phyloP scores from a whole-genome alignment of 2,797 vertebrate species.

The Chelon auratus region DNA sequence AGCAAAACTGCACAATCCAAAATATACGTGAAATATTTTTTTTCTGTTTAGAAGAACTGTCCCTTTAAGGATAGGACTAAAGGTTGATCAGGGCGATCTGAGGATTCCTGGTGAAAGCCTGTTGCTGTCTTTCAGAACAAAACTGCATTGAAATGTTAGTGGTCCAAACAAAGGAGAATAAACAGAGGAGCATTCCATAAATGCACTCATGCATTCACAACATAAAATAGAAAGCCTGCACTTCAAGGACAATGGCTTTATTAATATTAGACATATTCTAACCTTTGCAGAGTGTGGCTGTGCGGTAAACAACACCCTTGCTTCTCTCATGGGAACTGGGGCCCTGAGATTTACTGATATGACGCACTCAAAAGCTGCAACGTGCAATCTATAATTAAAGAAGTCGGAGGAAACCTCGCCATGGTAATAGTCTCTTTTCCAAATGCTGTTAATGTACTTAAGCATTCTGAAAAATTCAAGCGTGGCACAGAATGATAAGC shows the following conservation, averaged over 20 bases:
- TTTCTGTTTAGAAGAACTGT: background rate
- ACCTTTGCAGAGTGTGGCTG: slow-evolving; percentile 53
- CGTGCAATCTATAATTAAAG: slow-evolving; percentile 56
- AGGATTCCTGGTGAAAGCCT: slow-evolving; percentile 1
- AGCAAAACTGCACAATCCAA: background rate
- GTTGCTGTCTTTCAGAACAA: slow-evolving; percentile 5
- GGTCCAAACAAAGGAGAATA: slow-evolving; percentile 13
- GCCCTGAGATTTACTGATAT: slow-evolving; percentile 54
- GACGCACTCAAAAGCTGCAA: slow-evolving; percentile 42
- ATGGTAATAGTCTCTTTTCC: slow-evolving; percentile 40
- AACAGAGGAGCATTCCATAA: slow-evolving; percentile 44
- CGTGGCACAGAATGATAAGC: slow-evolving; percentile 33
- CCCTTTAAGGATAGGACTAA: background rate
- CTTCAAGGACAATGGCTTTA: slow-evolving; percentile 66
- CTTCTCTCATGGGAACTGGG: slow-evolving; percentile 16
- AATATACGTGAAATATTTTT: background rate
- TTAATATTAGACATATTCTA: slow-evolving; percentile 52
- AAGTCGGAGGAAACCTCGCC: slow-evolving; percentile 34
- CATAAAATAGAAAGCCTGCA: slow-evolving; percentile 36
- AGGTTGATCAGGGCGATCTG: background rate
- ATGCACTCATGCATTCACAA: slow-evolving; percentile 51
- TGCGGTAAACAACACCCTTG: slow-evolving; percentile 37
- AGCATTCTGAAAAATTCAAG: slow-evolving; percentile 43
- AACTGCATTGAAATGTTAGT: slow-evolving; percentile 3
- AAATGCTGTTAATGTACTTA: slow-evolving; percentile 56